Conservation (phyloP, 2,113 vertebrate species). For the Semicossyphus pulcher region DNA sequence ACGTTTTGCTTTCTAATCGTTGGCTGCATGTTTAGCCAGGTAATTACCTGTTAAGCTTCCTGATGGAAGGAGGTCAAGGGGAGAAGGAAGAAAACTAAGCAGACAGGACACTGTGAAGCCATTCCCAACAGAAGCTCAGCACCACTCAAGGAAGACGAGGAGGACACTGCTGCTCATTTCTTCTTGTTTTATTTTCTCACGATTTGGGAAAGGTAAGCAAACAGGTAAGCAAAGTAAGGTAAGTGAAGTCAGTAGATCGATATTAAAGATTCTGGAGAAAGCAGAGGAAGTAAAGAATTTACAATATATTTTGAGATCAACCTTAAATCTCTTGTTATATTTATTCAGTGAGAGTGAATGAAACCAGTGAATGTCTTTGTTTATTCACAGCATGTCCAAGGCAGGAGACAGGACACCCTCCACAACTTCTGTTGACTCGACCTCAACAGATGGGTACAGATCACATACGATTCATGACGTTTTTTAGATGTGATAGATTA, state of each 20-base stretch:
- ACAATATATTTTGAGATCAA: neutral
- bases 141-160: neutral
- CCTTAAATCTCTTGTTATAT: too few species aligned
- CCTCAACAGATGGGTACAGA: conserved; percentile 58
- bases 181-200: neutral
- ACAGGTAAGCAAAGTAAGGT: neutral
- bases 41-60: conserved; percentile 70
- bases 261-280: neutral
- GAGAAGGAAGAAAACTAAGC: neutral
- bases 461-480: too few species aligned
- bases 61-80: conserved; percentile 44
- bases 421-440: conserved; percentile 54
- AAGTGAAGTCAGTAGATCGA: neutral
- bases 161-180: neutral
- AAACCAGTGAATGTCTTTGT: neutral
- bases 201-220: conserved; percentile 43
- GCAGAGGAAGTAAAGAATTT: neutral
- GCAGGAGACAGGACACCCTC: conserved; percentile 54
- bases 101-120: neutral
- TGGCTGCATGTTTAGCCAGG: conserved; percentile 45
- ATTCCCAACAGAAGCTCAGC: conserved; percentile 16
- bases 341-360: neutral
- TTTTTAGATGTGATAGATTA: neutral
- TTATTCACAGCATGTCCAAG: conserved; percentile 67
- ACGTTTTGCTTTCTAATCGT: conserved; percentile 59